These are phyloP conservation scores for Plagodis dolabraria DNA, from an alignment of 2,888 invertebrate genomes.

Conservation along the genomic window DNA sequence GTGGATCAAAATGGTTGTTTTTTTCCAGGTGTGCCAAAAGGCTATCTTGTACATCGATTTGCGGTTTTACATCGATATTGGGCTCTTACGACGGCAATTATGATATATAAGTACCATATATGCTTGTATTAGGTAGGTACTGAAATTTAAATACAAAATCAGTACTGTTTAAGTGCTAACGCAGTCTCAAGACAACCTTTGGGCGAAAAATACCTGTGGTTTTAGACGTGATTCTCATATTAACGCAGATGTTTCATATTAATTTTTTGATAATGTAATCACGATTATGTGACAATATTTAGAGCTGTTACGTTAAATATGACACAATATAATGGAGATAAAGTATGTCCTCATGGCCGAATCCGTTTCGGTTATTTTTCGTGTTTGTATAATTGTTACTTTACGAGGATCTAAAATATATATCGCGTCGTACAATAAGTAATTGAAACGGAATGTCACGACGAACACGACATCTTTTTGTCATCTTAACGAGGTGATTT, in stretches of 20 bases:
- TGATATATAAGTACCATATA: too few relatives aligned
- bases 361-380: constrained; percentile 43
- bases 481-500: constrained; percentile 60
- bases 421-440: constrained; percentile 41
- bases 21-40: too few relatives aligned
- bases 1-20: too few relatives aligned
- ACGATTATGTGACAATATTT: constrained; percentile 27
- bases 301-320: constrained; percentile 23
- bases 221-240: neutral
- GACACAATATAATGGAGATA: constrained; percentile 41
- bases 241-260: constrained; percentile 4
- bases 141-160: too few relatives aligned
- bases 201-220: too few relatives aligned
- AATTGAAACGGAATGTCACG: constrained; percentile 56
- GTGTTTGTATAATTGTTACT: constrained; percentile 47
- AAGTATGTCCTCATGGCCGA: constrained; percentile 45
- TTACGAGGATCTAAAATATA: constrained; percentile 31
- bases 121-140: too few relatives aligned
- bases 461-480: constrained; percentile 61
- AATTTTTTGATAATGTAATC: constrained; percentile 25
- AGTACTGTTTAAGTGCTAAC: too few relatives aligned
- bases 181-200: too few relatives aligned
- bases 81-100: too few relatives aligned
- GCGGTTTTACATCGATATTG: too few relatives aligned
- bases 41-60: too few relatives aligned